Base-by-base conservation (phyloP, 1,140 invertebrate species). In the Neelides sp. region DNA sequence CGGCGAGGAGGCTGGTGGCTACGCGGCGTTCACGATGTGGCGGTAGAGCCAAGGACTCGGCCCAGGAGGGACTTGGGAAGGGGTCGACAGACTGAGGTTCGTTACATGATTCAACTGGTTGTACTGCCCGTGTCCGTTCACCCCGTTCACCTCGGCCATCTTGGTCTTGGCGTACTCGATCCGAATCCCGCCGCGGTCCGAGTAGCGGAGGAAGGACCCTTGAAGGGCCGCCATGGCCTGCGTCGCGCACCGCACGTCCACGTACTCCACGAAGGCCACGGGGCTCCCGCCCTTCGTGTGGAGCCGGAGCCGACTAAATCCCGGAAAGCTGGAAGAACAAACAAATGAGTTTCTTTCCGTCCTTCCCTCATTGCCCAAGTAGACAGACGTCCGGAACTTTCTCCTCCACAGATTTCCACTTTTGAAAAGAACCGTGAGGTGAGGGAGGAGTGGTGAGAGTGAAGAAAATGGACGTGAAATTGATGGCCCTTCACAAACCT, bases 101-200 rank as follows among this genome's bases (percentile, higher is more conserved):
- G 53, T 59, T 52, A 59, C 54, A 55, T 56, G 51, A 54, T 59
- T 59, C 45, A 56, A 40, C 40, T 55, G 57, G 57, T 55, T 54
- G 53, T 58, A 58, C 49, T 58, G 52, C 4, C 10, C 34, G 26
- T 47, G 39, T 35, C 55, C 55, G 39, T 57, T 57, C 48, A 55
- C 54, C 30, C 45, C 45, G 30, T 47, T 47, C 22, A 81, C 78
- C 74, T 88, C 85, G 54, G 77, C 77, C 91, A 96, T 95, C 79
- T 94, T 94, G 73, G 85, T 91, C 76, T 92, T 91, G 68, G 92
- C 92, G 76, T 90, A 96, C 78, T 97, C 93, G 70, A 96, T 93
- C 70, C 91, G 82, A 69, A 97, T 93, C 66, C 90, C 87, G 64
- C 89, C 89, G 61, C 85, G 79, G 68, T 95, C 92, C 53, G 89